These are phyloP conservation scores for Peribatodes rhomboidaria DNA, from an alignment of 2,888 invertebrate genomes.

Conservation along the genomic window DNA sequence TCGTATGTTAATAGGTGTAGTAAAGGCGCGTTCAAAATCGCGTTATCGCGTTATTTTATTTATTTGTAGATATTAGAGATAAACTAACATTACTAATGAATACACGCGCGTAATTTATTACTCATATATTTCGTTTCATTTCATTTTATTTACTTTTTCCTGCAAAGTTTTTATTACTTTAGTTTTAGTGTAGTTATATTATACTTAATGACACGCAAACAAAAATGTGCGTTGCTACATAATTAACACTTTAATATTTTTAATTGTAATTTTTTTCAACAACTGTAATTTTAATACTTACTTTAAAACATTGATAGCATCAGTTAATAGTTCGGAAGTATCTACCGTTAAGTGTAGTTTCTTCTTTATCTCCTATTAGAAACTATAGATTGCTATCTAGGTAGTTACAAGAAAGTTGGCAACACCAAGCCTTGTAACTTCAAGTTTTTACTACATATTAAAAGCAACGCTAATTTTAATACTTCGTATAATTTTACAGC, in stretches of 20 bases:
- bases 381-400: conserved; percentile 32
- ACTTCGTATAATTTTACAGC: conserved; percentile 53
- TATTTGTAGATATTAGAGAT: conserved; percentile 66
- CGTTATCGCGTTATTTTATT: conserved; percentile 48
- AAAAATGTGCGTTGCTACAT: background rate
- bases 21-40: conserved; percentile 31
- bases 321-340: background rate
- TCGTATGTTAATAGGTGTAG: conserved; percentile 39
- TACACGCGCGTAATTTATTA: conserved; percentile 75
- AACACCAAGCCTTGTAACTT: conserved; percentile 41
- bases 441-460: conserved; percentile 59
- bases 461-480: conserved; percentile 61
- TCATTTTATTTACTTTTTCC: conserved; percentile 47
- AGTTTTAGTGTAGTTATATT: background rate
- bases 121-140: conserved; percentile 58
- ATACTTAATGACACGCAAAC: background rate
- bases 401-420: conserved; percentile 36
- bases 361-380: conserved; percentile 11
- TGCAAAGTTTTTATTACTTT: conserved; percentile 21
- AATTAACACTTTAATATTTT: no score
- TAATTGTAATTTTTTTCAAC: no score
- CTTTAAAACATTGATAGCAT: background rate
- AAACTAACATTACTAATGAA: conserved; percentile 55
- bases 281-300: no score
- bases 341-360: conserved; percentile 12